Percentiles rank a stretch among this genome's conserved stretches.
Evolutionary conservation across 30 jellyfish, hydroid and myxozoan species (phyloP).

Genomic region (Cassiopea andromeda): DNA sequence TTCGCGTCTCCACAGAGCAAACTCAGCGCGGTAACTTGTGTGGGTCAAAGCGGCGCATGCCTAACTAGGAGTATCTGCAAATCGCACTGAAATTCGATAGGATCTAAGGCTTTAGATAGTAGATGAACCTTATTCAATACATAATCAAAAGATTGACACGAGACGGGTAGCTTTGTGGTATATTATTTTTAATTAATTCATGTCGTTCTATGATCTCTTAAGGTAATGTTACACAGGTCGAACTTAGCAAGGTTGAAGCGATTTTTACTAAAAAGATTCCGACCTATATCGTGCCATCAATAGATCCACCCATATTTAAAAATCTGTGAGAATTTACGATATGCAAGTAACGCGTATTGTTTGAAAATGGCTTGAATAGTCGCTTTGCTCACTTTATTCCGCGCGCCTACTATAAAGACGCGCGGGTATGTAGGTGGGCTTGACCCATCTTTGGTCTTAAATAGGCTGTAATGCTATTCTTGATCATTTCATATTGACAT

Average conservation of each 20-base stretch:
- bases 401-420: background rate
- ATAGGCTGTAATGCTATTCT: background rate
- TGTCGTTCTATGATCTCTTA: slow-evolving; percentile 40
- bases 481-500: background rate
- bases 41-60: slow-evolving; percentile 72
- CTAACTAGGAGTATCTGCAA: slow-evolving; percentile 37
- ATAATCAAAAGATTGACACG: slow-evolving; percentile 56
- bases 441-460: background rate
- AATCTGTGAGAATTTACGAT: background rate
- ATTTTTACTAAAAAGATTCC: slow-evolving; percentile 11
- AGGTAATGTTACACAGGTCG: slow-evolving; percentile 54
- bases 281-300: slow-evolving; percentile 1
- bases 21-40: slow-evolving; percentile 55
- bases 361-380: background rate
- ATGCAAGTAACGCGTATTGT: background rate
- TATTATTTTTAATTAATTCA: slow-evolving; percentile 51
- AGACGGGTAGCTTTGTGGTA: slow-evolving; percentile 61
- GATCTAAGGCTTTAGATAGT: slow-evolving; percentile 42
- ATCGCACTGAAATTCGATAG: slow-evolving; percentile 53
- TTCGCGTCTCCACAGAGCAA: slow-evolving; percentile 57
- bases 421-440: background rate
- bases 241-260: slow-evolving; percentile 62
- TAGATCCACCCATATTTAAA: background rate
- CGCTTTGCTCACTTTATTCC: background rate
- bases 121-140: slow-evolving; percentile 48